A percentile compares a stretch with the other conserved stretches of the same genome.
phyloP scores from a whole-genome alignment of 2,113 vertebrate genomes.

The Prochilodus magdalenae region DNA sequence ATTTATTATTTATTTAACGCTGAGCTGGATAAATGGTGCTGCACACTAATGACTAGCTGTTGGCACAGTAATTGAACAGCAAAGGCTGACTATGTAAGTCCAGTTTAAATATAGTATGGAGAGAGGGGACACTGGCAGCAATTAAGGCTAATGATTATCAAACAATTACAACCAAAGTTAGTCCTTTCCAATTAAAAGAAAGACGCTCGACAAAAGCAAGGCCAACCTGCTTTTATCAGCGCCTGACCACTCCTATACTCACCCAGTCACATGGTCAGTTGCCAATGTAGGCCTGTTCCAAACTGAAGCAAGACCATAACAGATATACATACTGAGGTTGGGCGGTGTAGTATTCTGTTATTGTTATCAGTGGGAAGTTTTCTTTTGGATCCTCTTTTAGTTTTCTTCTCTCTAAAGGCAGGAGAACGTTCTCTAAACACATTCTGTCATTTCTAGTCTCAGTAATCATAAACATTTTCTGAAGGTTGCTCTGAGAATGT shows the following conservation, averaged over 20 bases:
- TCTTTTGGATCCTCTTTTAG: too few species aligned
- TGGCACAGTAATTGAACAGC: conserved; percentile 36
- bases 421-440: too few species aligned
- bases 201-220: conserved; percentile 33
- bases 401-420: too few species aligned
- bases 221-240: conserved; percentile 22
- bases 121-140: conserved; percentile 30
- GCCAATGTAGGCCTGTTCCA: neutral
- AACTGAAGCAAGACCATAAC: neutral
- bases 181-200: conserved; percentile 45
- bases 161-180: conserved; percentile 39
- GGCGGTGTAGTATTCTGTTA: too few species aligned
- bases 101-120: conserved; percentile 41
- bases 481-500: too few species aligned
- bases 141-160: conserved; percentile 47
- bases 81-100: conserved; percentile 34
- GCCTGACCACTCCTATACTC: conserved; percentile 20
- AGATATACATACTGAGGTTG: too few species aligned
- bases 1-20: conserved; percentile 30
- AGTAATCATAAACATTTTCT: too few species aligned
- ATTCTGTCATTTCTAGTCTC: too few species aligned
- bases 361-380: too few species aligned
- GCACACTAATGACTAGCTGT: conserved; percentile 54
- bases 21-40: conserved; percentile 65
- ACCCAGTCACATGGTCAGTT: conserved; percentile 28